phyloP scores from a whole-genome alignment of 2,888 invertebrate genomes.

The Heliconius aoede region DNA sequence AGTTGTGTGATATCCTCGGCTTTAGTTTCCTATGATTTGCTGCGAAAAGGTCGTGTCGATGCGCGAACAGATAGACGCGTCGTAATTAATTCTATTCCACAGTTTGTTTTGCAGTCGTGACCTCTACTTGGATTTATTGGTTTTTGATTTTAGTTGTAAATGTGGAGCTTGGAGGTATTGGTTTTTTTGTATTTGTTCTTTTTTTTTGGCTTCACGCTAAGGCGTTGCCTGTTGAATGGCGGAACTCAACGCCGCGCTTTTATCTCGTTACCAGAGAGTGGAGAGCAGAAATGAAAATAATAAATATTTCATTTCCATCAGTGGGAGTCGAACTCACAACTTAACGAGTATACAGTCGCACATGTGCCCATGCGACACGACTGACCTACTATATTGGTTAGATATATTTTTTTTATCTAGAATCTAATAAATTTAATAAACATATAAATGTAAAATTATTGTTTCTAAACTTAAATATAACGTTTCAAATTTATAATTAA shows the following conservation, averaged over 20 bases:
- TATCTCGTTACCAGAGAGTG: background rate
- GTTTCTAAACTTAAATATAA: background rate
- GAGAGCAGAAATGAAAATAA: background rate
- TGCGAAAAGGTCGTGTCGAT: constrained; percentile 75
- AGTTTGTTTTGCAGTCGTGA: constrained; percentile 50
- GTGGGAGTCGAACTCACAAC: background rate
- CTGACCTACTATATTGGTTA: background rate
- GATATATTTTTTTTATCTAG: background rate
- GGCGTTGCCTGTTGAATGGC: background rate
- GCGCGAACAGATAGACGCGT: constrained; percentile 56
- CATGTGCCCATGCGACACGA: background rate
- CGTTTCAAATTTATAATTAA: background rate
- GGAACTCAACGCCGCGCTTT: background rate
- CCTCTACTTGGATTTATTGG: constrained; percentile 40
- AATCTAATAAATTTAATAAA: background rate
- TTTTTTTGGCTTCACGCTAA: background rate
- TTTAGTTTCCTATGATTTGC: constrained; percentile 67
- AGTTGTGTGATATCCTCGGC: constrained; percentile 42
- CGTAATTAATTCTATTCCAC: constrained; percentile 56
- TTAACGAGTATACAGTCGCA: background rate
- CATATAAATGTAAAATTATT: background rate
- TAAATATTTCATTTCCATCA: background rate
- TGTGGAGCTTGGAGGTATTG: background rate
- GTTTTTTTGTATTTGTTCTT: background rate
- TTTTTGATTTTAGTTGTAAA: constrained; percentile 30